Evolutionary conservation across 2,888 invertebrate species (phyloP).

Genomic region (Oscheius sp.): DNA sequence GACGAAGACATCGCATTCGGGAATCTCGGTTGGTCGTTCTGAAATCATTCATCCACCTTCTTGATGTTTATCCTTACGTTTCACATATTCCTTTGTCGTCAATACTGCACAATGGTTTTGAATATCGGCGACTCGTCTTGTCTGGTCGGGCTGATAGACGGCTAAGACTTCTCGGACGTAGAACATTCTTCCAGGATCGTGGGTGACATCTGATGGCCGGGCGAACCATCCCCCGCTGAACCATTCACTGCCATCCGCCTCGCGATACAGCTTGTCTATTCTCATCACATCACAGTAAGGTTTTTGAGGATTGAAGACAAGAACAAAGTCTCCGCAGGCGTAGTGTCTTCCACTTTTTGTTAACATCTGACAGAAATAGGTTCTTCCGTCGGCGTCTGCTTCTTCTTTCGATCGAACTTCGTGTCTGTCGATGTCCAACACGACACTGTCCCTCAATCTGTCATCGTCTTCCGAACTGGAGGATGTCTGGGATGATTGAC

Average conservation of each 20-base stretch:
- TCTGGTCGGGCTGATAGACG: conserved; percentile 78
- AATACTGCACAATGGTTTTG: conserved; percentile 90
- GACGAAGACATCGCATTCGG: conserved; percentile 89
- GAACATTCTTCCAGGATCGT: conserved; percentile 77
- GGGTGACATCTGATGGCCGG: conserved; percentile 85
- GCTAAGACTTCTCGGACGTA: conserved; percentile 83
- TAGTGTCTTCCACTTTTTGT: conserved; percentile 61
- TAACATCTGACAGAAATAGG: conserved; percentile 45
- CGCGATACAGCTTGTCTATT: conserved; percentile 93
- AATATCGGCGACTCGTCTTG: conserved; percentile 87
- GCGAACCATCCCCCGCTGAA: conserved; percentile 94
- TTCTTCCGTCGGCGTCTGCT: conserved; percentile 39
- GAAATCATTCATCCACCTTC: conserved; percentile 37
- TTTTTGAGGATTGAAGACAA: conserved; percentile 85
- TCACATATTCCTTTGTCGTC: conserved; percentile 82
- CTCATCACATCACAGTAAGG: conserved; percentile 90
- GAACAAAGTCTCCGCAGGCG: conserved; percentile 85
- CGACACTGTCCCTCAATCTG: conserved; percentile 12
- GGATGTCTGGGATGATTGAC: conserved; percentile 13
- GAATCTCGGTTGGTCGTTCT: conserved; percentile 92
- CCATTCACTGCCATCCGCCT: conserved; percentile 85
- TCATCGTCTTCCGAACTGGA: conserved; percentile 30
- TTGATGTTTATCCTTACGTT: conserved; percentile 54
- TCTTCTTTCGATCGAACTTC: conserved; percentile 26
- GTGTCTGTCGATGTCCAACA: conserved; percentile 37